Evolutionary conservation across 1,140 invertebrate genomes (phyloP), one percentile per base, ranked within the genome.

Genomic region (Drosophila dunni): DNA sequence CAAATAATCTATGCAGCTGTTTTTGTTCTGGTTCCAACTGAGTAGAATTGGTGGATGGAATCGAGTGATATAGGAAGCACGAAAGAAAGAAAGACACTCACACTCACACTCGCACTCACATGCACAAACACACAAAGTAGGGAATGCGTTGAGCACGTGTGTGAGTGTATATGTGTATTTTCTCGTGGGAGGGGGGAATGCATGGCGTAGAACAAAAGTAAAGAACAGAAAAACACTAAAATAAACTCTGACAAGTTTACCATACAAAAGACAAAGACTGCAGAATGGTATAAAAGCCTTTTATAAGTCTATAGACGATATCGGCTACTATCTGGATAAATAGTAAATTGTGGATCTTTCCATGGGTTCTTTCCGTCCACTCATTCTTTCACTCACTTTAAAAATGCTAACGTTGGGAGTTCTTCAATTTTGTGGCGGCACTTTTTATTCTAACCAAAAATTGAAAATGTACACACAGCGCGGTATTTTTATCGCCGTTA

Each of bases 401-500:
- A 29, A 68, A 63, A 68, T 64, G 63, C 29, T 54, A 69, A 68
- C 70, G 67, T 75, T 48, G 65, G 56, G 63, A 65, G 57, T 67
- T 77, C 40, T 58, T 40, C 5, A 56, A 56, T 33, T 29, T 38
- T 56, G 50, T 46, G 48, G 50, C 44, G 45, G 11, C 62, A 66
- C 42, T 67, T 74, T 63, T 29, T 24, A 29, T 62, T 53, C 66
- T 70, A 75, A 64, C 60, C 72, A 81, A 63, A 73, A 71, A 58
- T 73, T 65, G 38, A 70, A 82, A 75, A 79, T 79, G 71, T 75
- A 82, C 79, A 81, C 80, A 82, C 65, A 64, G 64, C 66, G 70
- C 80, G 65, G 71, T 83, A 82, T 82, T 82, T 83, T 84, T 83
- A 84, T 83, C 80, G 62, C 64, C 40, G 61, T 75, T 70, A 54